Conservation (phyloP, 2,888 invertebrate species). For the Scelioninae gen. 1 region DNA sequence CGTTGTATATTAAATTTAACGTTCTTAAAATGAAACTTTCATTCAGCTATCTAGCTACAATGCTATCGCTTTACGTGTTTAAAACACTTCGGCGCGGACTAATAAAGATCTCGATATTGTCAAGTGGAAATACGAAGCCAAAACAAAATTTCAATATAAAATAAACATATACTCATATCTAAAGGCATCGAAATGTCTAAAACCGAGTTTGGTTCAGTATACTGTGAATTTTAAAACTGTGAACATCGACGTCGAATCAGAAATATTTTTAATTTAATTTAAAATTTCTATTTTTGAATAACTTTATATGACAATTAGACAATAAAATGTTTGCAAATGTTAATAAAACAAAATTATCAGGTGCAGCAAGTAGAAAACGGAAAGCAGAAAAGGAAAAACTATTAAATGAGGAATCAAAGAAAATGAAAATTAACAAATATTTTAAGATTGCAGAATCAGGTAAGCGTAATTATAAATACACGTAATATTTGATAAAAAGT, state of each 20-base stretch:
- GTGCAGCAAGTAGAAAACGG: not conserved
- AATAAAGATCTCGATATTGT: no score
- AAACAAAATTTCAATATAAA: no score
- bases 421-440: conserved; percentile 10
- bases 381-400: not conserved
- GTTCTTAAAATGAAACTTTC: no score
- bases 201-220: not conserved
- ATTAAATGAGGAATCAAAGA: not conserved
- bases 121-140: no score
- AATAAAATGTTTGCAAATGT: not conserved
- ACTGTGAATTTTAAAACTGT: conserved; percentile 1
- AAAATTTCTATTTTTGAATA: not conserved
- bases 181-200: not conserved
- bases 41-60: no score
- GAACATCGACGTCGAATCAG: not conserved
- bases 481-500: not conserved
- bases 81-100: no score
- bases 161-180: no score
- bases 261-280: conserved; percentile 1
- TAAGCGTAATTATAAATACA: not conserved
- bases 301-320: not conserved
- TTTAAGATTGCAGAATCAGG: conserved; percentile 7
- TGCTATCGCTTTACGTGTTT: no score
- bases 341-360: not conserved
- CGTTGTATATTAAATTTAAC: no score